Percentiles rank a stretch among this genome's conserved stretches.
Evolutionary conservation across 2,888 invertebrate species (phyloP).

Genomic region (Osedax fenrisi): DNA sequence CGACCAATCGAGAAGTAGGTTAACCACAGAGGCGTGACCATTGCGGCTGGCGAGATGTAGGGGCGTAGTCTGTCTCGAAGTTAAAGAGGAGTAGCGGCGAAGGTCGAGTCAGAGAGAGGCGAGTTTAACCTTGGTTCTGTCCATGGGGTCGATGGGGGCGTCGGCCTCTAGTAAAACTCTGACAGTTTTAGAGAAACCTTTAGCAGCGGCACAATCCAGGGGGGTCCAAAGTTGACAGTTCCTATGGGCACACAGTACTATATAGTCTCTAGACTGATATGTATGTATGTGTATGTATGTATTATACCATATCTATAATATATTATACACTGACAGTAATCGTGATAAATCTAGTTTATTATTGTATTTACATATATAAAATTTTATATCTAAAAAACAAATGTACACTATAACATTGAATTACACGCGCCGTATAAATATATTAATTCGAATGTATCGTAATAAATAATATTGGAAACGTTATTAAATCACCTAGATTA

Average conservation of each 20-base stretch:
- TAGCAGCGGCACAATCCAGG: conserved; percentile 51
- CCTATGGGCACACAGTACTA: conserved; percentile 40
- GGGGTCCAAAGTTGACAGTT: conserved; percentile 52
- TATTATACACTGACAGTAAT: no score
- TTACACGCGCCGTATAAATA: no score
- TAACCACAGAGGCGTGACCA: conserved; percentile 49
- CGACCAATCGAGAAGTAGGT: conserved; percentile 47
- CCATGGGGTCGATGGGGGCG: conserved; percentile 50
- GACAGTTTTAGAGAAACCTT: conserved; percentile 48
- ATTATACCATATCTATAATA: no score
- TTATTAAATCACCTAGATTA: no score
- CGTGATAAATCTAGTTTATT: no score
- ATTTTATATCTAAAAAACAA: no score
- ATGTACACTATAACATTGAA: no score
- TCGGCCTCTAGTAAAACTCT: conserved; percentile 48
- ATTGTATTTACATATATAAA: no score
- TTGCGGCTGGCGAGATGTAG: conserved; percentile 50
- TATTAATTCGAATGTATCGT: no score
- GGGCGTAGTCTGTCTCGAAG: conserved; percentile 47
- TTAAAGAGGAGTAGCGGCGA: background rate
- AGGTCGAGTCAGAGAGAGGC: background rate
- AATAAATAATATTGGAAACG: no score
- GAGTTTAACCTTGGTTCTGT: conserved; percentile 46
- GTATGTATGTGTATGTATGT: no score
- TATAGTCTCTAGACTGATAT: no score